phyloP scores from a whole-genome alignment of 2,113 vertebrate species.

The Xyrauchen texanus region DNA sequence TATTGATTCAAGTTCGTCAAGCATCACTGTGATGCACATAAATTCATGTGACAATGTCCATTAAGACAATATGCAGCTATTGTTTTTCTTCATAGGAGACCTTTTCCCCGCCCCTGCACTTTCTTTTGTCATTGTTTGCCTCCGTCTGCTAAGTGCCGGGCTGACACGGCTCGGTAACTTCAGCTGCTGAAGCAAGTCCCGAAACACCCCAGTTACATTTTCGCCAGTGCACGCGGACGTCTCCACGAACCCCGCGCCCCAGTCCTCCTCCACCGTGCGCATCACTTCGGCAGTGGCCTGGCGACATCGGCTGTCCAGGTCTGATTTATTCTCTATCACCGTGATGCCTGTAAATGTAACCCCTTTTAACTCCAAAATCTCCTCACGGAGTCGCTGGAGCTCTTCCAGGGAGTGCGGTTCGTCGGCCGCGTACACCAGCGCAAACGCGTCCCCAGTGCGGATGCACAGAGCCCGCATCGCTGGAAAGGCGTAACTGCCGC shows the following conservation, averaged over 20 bases:
- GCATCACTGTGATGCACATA: constrained; percentile 41
- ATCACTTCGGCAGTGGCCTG: constrained; percentile 55
- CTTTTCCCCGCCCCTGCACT: constrained; percentile 35
- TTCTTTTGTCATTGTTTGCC: constrained; percentile 48
- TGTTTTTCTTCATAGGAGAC: constrained; percentile 57
- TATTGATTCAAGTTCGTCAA: not conserved
- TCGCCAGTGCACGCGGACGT: constrained; percentile 68
- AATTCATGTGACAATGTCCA: not conserved
- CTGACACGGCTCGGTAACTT: constrained; percentile 62
- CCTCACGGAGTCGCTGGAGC: constrained; percentile 66
- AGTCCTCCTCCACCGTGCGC: constrained; percentile 64
- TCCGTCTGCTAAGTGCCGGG: constrained; percentile 58
- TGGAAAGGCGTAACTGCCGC: constrained; percentile 78
- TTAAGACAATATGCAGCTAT: constrained; percentile 69
- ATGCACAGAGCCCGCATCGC: constrained; percentile 76
- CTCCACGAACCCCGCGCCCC: constrained; percentile 69
- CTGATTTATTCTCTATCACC: constrained; percentile 70
- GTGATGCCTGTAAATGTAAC: constrained; percentile 57
- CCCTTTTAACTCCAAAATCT: constrained; percentile 66
- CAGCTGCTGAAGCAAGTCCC: constrained; percentile 66
- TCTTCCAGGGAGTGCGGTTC: constrained; percentile 69
- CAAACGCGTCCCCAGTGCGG: constrained; percentile 71
- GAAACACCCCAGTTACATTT: constrained; percentile 65
- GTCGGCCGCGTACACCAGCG: constrained; percentile 71
- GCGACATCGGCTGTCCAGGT: constrained; percentile 58